Conservation (phyloP, 2,888 invertebrate genomes). For the Chironomus riparius region DNA sequence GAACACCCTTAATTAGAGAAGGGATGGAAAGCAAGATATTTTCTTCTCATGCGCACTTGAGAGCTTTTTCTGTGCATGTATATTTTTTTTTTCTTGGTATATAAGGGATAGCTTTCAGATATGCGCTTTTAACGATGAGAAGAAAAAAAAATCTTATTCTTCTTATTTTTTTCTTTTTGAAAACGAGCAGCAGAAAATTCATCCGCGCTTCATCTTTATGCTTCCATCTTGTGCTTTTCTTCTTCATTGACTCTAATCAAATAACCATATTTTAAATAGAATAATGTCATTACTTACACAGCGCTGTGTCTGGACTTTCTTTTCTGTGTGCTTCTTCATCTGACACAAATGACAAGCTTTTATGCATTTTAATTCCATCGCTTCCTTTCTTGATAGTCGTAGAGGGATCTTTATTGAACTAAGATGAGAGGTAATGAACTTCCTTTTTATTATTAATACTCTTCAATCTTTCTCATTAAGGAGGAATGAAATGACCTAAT, state of each 20-base stretch:
- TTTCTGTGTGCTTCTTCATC: neutral
- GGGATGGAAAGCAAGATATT: conserved; percentile 19
- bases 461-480: too few relatives aligned
- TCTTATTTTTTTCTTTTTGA: too few relatives aligned
- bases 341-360: neutral
- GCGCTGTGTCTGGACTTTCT: neutral
- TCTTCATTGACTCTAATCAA: conserved; percentile 9
- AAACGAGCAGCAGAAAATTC: too few relatives aligned
- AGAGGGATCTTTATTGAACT: too few relatives aligned
- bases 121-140: conserved; percentile 9
- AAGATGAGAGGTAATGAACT: too few relatives aligned
- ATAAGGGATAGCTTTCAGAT: conserved; percentile 10
- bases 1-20: conserved; percentile 24
- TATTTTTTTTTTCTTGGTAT: neutral
- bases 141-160: neutral
- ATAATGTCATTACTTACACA: neutral
- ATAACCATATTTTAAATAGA: conserved; percentile 23
- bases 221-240: conserved; percentile 9
- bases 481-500: too few relatives aligned
- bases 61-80: conserved; percentile 13
- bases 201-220: neutral
- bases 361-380: neutral
- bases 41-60: conserved; percentile 26
- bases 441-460: too few relatives aligned
- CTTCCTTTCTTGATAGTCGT: neutral